Evolutionary conservation across 2,797 vertebrate species (phyloP).

Genomic region (Falco concolor): DNA sequence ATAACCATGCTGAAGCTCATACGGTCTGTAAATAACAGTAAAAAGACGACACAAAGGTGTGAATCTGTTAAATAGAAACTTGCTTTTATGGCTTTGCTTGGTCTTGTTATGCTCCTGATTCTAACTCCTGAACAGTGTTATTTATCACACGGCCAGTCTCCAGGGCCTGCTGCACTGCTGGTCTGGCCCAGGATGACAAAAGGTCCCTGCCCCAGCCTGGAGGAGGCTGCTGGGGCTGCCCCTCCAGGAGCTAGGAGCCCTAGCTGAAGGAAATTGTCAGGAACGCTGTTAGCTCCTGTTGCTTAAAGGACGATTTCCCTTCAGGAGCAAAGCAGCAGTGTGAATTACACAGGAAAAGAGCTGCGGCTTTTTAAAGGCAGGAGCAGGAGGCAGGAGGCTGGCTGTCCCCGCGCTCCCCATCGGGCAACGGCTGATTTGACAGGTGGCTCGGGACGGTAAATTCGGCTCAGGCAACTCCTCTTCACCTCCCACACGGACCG

Average conservation of each 20-base stretch:
- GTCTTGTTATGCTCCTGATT: neutral
- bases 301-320: neutral
- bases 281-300: neutral
- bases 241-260: neutral
- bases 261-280: neutral
- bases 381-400: neutral
- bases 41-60: neutral
- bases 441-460: neutral
- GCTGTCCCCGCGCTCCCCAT: rapidly evolving
- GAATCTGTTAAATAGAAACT: neutral
- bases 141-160: neutral
- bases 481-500: neutral
- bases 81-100: neutral
- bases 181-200: neutral
- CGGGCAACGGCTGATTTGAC: neutral
- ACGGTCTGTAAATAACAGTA: neutral
- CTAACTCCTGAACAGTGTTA: neutral
- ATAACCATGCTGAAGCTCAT: neutral
- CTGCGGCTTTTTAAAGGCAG: neutral
- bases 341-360: neutral
- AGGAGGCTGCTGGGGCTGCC: neutral
- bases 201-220: neutral
- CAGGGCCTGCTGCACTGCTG: neutral
- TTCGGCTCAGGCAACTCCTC: neutral
- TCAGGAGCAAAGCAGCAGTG: neutral